Base-by-base conservation (phyloP, 2,113 vertebrate genomes). In the Podiceps cristatus region DNA sequence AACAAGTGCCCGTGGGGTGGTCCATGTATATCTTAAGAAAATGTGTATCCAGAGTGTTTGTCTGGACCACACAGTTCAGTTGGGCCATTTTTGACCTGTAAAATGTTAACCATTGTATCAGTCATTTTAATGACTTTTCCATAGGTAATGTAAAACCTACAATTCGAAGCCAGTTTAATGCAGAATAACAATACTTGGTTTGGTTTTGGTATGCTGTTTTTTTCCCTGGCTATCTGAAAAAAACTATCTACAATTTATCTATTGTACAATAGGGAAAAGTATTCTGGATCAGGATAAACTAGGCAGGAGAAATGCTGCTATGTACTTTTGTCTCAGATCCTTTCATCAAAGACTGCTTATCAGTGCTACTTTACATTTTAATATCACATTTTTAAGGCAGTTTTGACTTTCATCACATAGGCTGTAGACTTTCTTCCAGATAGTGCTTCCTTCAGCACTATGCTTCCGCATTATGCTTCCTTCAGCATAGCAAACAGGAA, bases 71-170 rank as follows among this genome's bases (percentile, higher is more conserved):
- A 8, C 1, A 62, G 33, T 58, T 72, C 37, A 40, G 8, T 15
- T 49, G 27, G 42, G 27, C 24, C 11, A 1, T 67, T 82, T 92
- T 64, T 88, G 16, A 29, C 42, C 28, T 75, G 15, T 37, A 49
- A 87, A 23, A 28, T 44, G 5, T 45, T 79, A 45, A 60, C 49
- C 7, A 6, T 24, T 35, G 10, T 10, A 37, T 53, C 63, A 42
- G 12, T 29, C 4, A 11, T 47, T 90, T 68, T 50, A 87, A 22
- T 59, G 6, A 25, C 29, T 84, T 59, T 88, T 50, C 15, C 10
- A 2, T 44, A 29, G 8, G 13, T 69, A 35, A 31, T 0, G 0
- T 56, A 47, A 35, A 8, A 17, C 12, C 7, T 68, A 12, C 10
- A 62, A 13, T 47, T 84, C 80, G 62, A 76, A 45, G 49, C 33